Base-by-base conservation (phyloP, 2,888 invertebrate species). In the Eupeodes latifasciatus region DNA sequence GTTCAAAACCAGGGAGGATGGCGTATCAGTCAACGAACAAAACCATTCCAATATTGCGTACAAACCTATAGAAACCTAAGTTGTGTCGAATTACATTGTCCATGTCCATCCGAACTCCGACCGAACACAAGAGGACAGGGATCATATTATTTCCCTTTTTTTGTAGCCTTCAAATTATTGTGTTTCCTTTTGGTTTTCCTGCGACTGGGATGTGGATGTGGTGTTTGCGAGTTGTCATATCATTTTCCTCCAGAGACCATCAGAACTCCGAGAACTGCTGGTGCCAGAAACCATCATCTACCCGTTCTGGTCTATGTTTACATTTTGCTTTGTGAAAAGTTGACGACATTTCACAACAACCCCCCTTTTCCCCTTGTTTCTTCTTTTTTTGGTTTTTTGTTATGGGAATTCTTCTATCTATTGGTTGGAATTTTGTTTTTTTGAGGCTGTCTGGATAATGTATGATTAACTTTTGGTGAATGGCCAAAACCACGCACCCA, bases 401-500 rank as follows among this genome's bases (percentile, higher is more conserved):
- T 27, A 27, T 27, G 27, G 27, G 9, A 40, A 40, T 40, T 9
- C 40, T 40, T 40, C 40, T 40, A 5, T 40, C 40, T 53, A 6
- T 36, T 40, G 49, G 64, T 12, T 80, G 76, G 53, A 36, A 40
- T 51, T 78, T 78, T 62, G 69, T 67, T 36, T 61, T 78, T 67
- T 55, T 67, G 67, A 47, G 66, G 44, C 62, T 79, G 79, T 71
- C 64, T 79, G 82, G 59, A 9, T 77, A 81, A 81, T 79, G 81
- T 88, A 81, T 88, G 88, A 81, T 85, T 88, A 88, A 81, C 75
- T 88, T 88, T 85, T 81, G 62, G 69, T 74, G 76, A 77, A 69
- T 81, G 84, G 64, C 74, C 81, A 47, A 59, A 71, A 72, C 59
- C 34, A 88, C 74, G 81, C 85, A 88, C 88, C 88, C 78, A 88